A percentile compares a stretch with the other conserved stretches of the same genome.
phyloP scores from a whole-genome alignment of 2,797 vertebrate genomes.

The Crenuchus spilurus region DNA sequence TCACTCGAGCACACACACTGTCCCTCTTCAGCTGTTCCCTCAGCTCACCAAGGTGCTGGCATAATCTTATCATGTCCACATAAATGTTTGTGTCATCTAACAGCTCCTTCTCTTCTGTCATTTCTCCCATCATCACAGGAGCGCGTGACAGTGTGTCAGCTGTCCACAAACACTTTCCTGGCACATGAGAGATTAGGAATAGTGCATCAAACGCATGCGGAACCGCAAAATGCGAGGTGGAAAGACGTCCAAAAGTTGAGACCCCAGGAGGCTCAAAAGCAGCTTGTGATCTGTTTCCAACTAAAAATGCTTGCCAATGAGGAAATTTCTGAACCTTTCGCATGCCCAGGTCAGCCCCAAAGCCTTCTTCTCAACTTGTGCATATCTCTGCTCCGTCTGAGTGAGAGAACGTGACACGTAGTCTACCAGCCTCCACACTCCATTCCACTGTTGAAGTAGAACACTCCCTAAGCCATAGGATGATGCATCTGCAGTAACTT shows the following conservation, averaged over 20 bases:
- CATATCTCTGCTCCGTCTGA: background rate
- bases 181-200: slow-evolving; percentile 20
- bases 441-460: background rate
- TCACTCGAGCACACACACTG: background rate
- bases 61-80: background rate
- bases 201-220: slow-evolving; percentile 33
- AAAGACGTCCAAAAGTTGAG: slow-evolving; percentile 11
- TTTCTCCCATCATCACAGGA: background rate
- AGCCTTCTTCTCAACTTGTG: slow-evolving; percentile 4
- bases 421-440: background rate
- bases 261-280: background rate
- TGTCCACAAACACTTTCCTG: background rate
- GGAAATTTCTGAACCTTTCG: slow-evolving; percentile 8
- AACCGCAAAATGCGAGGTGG: slow-evolving; percentile 17
- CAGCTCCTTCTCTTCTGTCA: background rate
- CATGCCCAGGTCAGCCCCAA: slow-evolving; percentile 10
- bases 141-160: slow-evolving; percentile 31
- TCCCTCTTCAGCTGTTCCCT: slow-evolving; percentile 2
- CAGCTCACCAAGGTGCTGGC: background rate
- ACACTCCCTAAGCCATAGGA: background rate
- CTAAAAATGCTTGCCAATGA: slow-evolving; percentile 13
- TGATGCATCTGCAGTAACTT: slow-evolving; percentile 12
- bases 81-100: slow-evolving; percentile 36
- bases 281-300: slow-evolving; percentile 33
- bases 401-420: background rate